Evolutionary conservation across 2,113 vertebrate genomes (phyloP).

Genomic region (Zeus faber): DNA sequence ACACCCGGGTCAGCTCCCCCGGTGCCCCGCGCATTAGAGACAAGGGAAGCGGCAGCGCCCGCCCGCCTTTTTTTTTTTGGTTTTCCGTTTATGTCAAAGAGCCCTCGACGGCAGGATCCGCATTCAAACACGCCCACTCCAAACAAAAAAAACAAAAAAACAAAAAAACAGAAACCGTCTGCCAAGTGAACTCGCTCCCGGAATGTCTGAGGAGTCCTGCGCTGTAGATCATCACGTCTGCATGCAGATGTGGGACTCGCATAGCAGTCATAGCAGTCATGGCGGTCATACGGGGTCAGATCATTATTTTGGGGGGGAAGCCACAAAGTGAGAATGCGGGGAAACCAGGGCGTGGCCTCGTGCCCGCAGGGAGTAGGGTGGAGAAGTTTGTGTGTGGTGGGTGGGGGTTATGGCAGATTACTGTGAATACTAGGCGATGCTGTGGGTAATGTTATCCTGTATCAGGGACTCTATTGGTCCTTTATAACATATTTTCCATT

Average conservation of each 20-base stretch:
- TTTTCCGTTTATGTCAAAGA: constrained; percentile 15
- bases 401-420: no score
- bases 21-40: constrained; percentile 21
- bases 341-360: no score
- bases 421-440: no score
- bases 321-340: no score
- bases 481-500: no score
- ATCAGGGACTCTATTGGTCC: no score
- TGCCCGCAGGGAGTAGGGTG: no score
- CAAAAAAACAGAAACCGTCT: constrained; percentile 40
- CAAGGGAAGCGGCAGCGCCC: constrained; percentile 41
- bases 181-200: constrained; percentile 47
- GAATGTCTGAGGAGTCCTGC: constrained; percentile 50
- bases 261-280: no score
- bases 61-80: constrained; percentile 30
- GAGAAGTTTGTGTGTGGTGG: no score
- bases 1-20: constrained; percentile 61
- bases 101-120: constrained; percentile 27
- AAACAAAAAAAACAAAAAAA: constrained; percentile 29
- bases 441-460: no score
- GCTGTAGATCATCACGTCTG: constrained; percentile 21
- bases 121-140: constrained; percentile 39
- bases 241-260: constrained; percentile 3
- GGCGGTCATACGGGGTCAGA: no score
- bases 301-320: no score